These are phyloP conservation scores for Cerastoderma edule DNA, from an alignment of 2,888 invertebrate genomes.

Conservation along the genomic window DNA sequence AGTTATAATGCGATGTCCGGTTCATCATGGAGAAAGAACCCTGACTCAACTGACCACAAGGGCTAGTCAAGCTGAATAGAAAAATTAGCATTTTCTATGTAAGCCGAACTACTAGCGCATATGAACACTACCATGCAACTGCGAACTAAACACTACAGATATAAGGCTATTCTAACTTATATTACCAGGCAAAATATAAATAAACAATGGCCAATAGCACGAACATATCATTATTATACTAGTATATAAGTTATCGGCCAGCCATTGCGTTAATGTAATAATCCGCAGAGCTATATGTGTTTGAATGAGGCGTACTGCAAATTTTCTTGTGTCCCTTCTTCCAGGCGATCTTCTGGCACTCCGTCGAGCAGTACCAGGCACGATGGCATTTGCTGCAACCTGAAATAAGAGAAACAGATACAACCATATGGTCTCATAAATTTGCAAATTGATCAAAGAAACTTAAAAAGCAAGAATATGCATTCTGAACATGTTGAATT, in stretches of 20 bases:
- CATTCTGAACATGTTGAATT: too few relatives aligned
- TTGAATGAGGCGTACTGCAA: constrained; percentile 69
- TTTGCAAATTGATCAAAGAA: too few relatives aligned
- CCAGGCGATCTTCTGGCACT: constrained; percentile 74
- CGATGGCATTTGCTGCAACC: constrained; percentile 71
- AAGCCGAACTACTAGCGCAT: background rate
- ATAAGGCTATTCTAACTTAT: background rate
- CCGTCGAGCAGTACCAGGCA: constrained; percentile 74
- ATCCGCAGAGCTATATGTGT: constrained; percentile 50
- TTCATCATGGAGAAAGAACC: too few relatives aligned
- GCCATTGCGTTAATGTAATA: constrained; percentile 24
- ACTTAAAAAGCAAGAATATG: too few relatives aligned
- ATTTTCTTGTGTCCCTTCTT: constrained; percentile 75
- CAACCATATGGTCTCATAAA: too few relatives aligned
- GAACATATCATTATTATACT: background rate
- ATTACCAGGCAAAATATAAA: background rate
- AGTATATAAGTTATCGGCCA: background rate
- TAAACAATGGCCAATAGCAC: background rate
- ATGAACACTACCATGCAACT: too few relatives aligned
- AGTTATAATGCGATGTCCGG: too few relatives aligned
- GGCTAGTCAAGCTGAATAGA: background rate
- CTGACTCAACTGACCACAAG: too few relatives aligned
- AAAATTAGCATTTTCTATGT: background rate
- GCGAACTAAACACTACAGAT: too few relatives aligned
- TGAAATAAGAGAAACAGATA: constrained; percentile 36